Evolutionary conservation across 2,888 invertebrate genomes (phyloP), one percentile per base, ranked within the genome.

Genomic region (Xestia xanthographa): DNA sequence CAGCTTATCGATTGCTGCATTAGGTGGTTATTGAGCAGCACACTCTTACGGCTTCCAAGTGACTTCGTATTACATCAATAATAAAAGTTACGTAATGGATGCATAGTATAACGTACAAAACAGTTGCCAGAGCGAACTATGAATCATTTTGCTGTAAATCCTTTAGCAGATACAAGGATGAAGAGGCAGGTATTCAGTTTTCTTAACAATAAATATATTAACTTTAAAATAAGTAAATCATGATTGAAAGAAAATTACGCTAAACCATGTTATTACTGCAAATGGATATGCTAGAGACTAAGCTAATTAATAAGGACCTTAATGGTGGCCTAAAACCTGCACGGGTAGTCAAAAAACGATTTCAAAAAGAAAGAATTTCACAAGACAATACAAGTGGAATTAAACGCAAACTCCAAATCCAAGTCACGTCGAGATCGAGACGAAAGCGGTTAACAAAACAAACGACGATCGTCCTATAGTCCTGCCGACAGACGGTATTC

Each of bases 361-460:
- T n/a, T 17, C n/a, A 9, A 17, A 62, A 1, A 22, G 0, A 43
- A 2, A n/a, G 8, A 75, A 72, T 65, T 70, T 70, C 12, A 38
- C 48, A 56, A 11, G 22, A 72, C 62, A 63, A 75, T 34, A 65
- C 26, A 62, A 48, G n/a, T 12, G 26, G 53, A 60, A 76, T 66
- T 50, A 29, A 79, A 66, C 17, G 14, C 22, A 26, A 62, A 70
- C 67, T 84, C 83, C 78, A 83, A 66, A 88, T 71, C 63, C 82
- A 78, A 84, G 88, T 89, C 90, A 90, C 89, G 91, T 91, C 72
- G 74, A 63, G 60, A 70, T 91, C 72, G 74, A 63, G 60, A 70
- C 79, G 53, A 62, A 81, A 80, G 41, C 68, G 69, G 72, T 71
- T 75, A 80, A 86, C 85, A 87, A 89, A 87, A 85, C 80, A 85